Percentiles rank a stretch among this genome's conserved stretches.
These are phyloP conservation scores for Eurystomus gularis DNA, from an alignment of 2,113 vertebrate species.

Conservation along the genomic window DNA sequence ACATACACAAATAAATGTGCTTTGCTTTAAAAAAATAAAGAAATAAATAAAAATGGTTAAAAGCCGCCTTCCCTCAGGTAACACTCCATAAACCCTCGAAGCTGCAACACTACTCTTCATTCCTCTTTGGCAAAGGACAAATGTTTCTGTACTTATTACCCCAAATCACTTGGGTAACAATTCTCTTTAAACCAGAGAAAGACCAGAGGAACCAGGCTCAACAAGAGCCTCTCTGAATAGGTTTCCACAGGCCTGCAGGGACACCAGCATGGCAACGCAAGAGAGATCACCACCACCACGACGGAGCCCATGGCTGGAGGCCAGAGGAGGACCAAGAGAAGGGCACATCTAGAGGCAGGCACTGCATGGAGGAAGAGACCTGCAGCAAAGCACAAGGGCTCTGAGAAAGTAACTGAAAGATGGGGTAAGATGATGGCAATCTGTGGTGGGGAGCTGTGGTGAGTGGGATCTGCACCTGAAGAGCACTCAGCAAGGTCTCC, in stretches of 20 bases:
- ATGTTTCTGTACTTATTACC: neutral
- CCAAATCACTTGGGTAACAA: neutral
- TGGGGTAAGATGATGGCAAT: neutral
- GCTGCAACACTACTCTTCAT: neutral
- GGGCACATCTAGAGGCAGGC: rapidly evolving
- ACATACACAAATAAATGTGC: neutral
- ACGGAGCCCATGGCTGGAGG: neutral
- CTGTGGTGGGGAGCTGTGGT: neutral
- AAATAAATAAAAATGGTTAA: neutral
- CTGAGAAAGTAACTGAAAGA: neutral
- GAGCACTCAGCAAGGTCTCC: neutral
- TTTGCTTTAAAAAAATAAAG: neutral
- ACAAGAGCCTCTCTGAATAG: neutral
- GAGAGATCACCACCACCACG: rapidly evolving
- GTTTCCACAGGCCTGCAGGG: neutral
- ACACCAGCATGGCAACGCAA: rapidly evolving
- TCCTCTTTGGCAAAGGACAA: neutral
- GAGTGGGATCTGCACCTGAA: neutral
- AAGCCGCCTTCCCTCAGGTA: neutral
- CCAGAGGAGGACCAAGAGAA: neutral
- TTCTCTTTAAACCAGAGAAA: neutral
- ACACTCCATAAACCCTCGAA: neutral
- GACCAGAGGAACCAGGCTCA: too few species aligned
- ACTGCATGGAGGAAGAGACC: neutral
- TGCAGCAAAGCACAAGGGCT: neutral